phyloP scores from a whole-genome alignment of 2,888 invertebrate genomes.

The Rhagium mordax region DNA sequence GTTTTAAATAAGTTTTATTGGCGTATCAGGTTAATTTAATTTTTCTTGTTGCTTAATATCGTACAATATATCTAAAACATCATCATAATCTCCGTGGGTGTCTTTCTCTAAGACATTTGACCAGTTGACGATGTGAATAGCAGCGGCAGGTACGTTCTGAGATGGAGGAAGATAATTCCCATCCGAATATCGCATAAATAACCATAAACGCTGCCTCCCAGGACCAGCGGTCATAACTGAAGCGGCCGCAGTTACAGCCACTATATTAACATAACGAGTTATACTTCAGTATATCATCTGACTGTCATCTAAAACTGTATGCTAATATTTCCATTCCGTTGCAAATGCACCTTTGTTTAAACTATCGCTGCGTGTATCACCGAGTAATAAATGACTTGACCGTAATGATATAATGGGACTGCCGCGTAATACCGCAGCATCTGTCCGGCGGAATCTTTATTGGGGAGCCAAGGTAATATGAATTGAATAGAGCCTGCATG shows the following conservation, averaged over 20 bases:
- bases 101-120: slow-evolving; percentile 37
- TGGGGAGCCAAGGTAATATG: slow-evolving; percentile 45
- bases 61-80: slow-evolving; percentile 22
- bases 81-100: slow-evolving; percentile 52
- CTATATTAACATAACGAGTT: slow-evolving; percentile 70
- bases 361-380: slow-evolving; percentile 61
- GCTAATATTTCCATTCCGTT: slow-evolving; percentile 69
- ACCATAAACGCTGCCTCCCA: slow-evolving; percentile 67
- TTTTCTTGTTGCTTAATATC: neutral
- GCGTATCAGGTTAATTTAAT: neutral
- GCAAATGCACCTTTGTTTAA: slow-evolving; percentile 68
- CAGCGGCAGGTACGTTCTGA: slow-evolving; percentile 34
- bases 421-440: slow-evolving; percentile 61
- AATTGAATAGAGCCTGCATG: slow-evolving; percentile 48
- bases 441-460: slow-evolving; percentile 48
- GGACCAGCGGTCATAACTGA: slow-evolving; percentile 64
- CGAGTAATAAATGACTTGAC: slow-evolving; percentile 61
- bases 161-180: slow-evolving; percentile 52
- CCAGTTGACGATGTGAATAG: slow-evolving; percentile 41
- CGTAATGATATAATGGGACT: slow-evolving; percentile 60
- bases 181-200: slow-evolving; percentile 67
- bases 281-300: slow-evolving; percentile 69
- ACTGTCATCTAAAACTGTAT: slow-evolving; percentile 70
- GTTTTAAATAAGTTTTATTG: neutral
- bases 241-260: slow-evolving; percentile 44